A percentile compares a stretch with the other conserved stretches of the same genome.
phyloP scores from a whole-genome alignment of 2,888 invertebrate genomes.

The Drosophila percnosoma region DNA sequence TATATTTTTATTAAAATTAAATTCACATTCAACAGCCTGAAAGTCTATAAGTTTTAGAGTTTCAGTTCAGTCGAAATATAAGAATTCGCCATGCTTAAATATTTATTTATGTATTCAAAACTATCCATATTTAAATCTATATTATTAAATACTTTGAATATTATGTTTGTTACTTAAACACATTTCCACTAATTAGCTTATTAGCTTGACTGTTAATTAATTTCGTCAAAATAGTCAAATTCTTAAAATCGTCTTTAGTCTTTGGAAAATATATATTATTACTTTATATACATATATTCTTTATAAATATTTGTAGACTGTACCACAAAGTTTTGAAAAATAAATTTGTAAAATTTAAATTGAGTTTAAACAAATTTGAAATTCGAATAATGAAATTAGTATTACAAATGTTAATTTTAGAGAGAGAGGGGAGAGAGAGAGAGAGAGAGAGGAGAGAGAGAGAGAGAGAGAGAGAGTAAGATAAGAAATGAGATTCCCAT shows the following conservation, averaged over 20 bases:
- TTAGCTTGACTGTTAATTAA: neutral
- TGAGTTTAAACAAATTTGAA: neutral
- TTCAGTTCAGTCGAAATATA: neutral
- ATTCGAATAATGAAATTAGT: neutral
- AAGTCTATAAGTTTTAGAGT: neutral
- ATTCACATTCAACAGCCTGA: neutral
- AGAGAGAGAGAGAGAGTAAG: neutral
- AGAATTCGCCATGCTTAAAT: neutral
- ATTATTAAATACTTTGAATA: neutral
- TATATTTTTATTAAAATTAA: neutral
- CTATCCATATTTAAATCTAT: neutral
- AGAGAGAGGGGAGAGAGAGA: too few relatives aligned
- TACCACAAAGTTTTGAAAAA: neutral
- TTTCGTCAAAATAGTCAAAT: neutral
- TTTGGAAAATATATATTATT: neutral
- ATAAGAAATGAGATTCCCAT: neutral
- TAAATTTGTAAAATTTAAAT: neutral
- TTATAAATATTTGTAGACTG: neutral
- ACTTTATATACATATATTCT: neutral
- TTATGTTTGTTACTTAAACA: neutral
- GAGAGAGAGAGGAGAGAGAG: neutral
- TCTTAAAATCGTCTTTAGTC: neutral
- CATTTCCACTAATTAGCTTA: neutral
- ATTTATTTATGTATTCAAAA: neutral
- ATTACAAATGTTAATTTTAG: neutral